Evolutionary conservation across 2,797 vertebrate species (phyloP).

Genomic region (Protonibea diacanthus): DNA sequence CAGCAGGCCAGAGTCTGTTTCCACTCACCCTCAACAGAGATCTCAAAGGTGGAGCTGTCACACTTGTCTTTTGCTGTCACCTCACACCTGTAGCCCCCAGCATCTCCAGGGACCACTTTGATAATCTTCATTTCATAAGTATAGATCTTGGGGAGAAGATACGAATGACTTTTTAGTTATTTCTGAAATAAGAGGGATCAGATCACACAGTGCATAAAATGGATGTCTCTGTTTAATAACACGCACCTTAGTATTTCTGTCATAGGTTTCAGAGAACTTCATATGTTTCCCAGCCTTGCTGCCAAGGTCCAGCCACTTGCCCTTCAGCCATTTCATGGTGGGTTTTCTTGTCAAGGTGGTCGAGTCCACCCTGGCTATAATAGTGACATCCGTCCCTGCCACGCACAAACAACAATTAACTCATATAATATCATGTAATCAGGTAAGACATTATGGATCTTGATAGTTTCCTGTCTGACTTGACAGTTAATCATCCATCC

Average conservation of each 20-base stretch:
- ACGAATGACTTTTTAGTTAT: conserved; percentile 17
- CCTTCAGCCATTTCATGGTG: conserved; percentile 91
- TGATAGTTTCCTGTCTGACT: not conserved
- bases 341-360: conserved; percentile 84
- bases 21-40: conserved; percentile 88
- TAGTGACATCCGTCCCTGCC: conserved; percentile 76
- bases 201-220: not conserved
- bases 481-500: not conserved
- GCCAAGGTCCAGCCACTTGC: conserved; percentile 92
- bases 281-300: conserved; percentile 91
- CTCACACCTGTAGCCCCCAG: conserved; percentile 91
- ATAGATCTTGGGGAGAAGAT: conserved; percentile 82
- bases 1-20: conserved; percentile 23
- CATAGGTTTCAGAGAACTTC: conserved; percentile 89
- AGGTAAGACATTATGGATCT: not conserved
- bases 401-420: conserved; percentile 35
- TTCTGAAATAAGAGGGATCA: conserved; percentile 11
- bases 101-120: conserved; percentile 85
- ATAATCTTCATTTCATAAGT: conserved; percentile 88
- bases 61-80: conserved; percentile 90
- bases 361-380: conserved; percentile 85
- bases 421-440: not conserved
- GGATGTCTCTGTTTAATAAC: not conserved
- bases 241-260: conserved; percentile 89
- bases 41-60: conserved; percentile 90